Conservation (phyloP, 2,888 invertebrate species). For the Therioaphis trifolii region DNA sequence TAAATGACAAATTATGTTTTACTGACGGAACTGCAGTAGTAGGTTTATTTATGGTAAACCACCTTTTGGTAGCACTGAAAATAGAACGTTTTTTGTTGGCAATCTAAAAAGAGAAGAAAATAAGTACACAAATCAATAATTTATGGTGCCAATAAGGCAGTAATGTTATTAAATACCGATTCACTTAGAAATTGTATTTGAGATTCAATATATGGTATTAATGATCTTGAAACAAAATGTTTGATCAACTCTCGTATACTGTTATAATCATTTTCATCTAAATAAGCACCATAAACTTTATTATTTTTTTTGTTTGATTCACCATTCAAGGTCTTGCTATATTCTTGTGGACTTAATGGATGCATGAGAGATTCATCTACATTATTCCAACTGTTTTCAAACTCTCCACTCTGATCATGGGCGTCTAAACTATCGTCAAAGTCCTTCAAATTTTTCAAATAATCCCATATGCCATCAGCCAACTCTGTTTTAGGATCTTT, state of each 20-base stretch:
- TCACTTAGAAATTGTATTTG: conserved; percentile 85
- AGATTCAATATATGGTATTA: conserved; percentile 92
- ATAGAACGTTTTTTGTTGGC: conserved; percentile 90
- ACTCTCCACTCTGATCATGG: conserved; percentile 74
- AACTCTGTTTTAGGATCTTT: conserved; percentile 68
- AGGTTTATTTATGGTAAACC: conserved; percentile 92
- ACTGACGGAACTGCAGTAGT: conserved; percentile 70
- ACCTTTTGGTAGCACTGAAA: conserved; percentile 93
- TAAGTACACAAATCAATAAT: neutral
- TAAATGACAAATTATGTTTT: conserved; percentile 28
- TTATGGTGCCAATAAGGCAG: conserved; percentile 3
- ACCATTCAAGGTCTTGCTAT: conserved; percentile 61
- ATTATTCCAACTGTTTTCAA: conserved; percentile 69
- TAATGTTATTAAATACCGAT: conserved; percentile 71
- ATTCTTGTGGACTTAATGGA: conserved; percentile 76
- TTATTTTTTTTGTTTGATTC: conserved; percentile 68
- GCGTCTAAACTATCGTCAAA: conserved; percentile 72
- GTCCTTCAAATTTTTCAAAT: conserved; percentile 34
- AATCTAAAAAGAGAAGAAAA: conserved; percentile 70
- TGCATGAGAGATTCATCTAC: conserved; percentile 72
- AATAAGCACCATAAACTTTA: conserved; percentile 70
- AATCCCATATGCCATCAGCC: conserved; percentile 28
- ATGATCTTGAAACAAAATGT: conserved; percentile 81
- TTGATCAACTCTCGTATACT: conserved; percentile 67
- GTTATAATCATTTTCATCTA: conserved; percentile 66